A percentile compares a stretch with the other conserved stretches of the same genome.
These are phyloP conservation scores for Lophochroa leadbeateri DNA, from an alignment of 2,113 vertebrate genomes.

Conservation along the genomic window DNA sequence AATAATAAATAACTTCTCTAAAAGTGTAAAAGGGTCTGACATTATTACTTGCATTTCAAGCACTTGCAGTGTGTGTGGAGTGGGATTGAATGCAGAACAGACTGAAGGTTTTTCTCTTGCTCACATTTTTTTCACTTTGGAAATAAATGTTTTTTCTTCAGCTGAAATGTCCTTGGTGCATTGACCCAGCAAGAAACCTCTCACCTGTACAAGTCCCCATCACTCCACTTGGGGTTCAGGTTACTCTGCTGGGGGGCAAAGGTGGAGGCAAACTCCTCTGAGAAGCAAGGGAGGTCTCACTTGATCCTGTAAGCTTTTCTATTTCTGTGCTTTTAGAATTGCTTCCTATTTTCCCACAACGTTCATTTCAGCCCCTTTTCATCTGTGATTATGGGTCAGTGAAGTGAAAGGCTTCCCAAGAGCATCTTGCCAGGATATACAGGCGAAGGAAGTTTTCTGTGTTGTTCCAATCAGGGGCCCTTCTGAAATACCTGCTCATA, in stretches of 20 bases:
- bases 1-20: conserved; percentile 49
- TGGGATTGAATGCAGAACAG: neutral
- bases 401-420: neutral
- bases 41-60: conserved; percentile 49
- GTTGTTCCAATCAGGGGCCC: fast-evolving
- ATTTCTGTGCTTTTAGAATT: neutral
- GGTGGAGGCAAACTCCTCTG: neutral
- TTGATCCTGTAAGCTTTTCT: neutral
- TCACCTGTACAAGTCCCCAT: neutral
- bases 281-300: neutral
- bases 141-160: neutral
- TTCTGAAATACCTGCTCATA: neutral
- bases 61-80: neutral
- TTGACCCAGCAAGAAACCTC: neutral
- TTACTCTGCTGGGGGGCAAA: neutral
- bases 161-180: neutral
- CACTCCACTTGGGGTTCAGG: neutral
- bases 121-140: neutral
- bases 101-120: neutral
- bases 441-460: neutral
- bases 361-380: neutral
- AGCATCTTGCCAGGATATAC: neutral
- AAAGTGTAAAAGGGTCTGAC: conserved; percentile 3
- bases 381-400: neutral
- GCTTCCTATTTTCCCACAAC: neutral